Evolutionary conservation across 2,797 vertebrate genomes (phyloP).

Genomic region (Phaenicophaeus curvirostris): DNA sequence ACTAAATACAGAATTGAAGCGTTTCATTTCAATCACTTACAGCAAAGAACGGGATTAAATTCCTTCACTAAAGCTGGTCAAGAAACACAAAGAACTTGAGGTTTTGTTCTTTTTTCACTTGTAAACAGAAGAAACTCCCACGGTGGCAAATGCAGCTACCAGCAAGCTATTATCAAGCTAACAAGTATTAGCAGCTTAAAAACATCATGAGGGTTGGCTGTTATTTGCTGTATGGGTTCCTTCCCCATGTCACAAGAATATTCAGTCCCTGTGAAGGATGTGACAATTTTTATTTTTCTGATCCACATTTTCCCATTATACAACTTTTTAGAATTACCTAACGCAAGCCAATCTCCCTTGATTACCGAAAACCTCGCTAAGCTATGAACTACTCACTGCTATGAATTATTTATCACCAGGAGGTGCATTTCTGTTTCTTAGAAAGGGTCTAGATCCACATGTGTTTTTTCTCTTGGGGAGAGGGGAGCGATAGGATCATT

Average conservation of each 20-base stretch:
- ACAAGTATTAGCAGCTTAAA: background rate
- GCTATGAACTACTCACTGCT: accelerated
- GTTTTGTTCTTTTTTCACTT: background rate
- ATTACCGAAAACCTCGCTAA: accelerated
- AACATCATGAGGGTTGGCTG: background rate
- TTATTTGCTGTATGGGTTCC: background rate
- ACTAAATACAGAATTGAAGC: background rate
- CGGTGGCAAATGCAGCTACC: background rate
- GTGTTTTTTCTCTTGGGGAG: background rate
- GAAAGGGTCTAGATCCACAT: background rate
- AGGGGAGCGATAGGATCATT: background rate
- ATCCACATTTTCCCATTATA: background rate
- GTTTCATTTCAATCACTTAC: background rate
- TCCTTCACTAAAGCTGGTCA: background rate
- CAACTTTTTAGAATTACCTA: background rate
- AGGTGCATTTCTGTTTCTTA: background rate
- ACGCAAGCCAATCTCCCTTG: background rate
- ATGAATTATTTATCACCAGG: background rate
- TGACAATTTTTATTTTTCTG: background rate
- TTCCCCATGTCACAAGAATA: background rate
- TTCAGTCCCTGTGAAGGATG: accelerated
- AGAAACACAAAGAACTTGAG: background rate
- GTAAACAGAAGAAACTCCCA: background rate
- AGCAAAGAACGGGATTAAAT: background rate
- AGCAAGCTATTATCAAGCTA: background rate